phyloP scores from a whole-genome alignment of 1,140 invertebrate genomes.

The Sogatella furcifera region DNA sequence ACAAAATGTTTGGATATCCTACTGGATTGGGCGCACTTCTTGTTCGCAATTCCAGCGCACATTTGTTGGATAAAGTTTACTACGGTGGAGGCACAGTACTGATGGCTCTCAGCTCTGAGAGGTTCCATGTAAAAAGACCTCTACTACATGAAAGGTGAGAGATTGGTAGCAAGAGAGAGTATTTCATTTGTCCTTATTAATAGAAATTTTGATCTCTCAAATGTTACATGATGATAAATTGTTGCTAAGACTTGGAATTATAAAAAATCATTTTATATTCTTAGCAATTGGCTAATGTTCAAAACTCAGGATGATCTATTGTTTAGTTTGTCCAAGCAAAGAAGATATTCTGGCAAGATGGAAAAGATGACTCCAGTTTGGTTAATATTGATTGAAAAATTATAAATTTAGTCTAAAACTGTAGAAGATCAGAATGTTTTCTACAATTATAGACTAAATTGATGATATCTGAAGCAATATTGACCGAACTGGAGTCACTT shows the following conservation, averaged over 20 bases:
- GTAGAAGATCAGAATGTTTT: too few species aligned
- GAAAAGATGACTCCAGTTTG: too few species aligned
- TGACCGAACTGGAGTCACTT: too few species aligned
- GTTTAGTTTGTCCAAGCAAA: too few species aligned
- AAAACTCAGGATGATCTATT: too few species aligned
- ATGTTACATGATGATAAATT: neutral
- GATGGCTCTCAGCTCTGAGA: conserved; percentile 56
- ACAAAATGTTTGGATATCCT: conserved; percentile 97
- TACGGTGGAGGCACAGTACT: conserved; percentile 89
- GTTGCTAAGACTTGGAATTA: neutral
- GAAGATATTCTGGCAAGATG: too few species aligned
- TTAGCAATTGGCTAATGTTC: neutral
- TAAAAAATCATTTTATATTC: neutral
- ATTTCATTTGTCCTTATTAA: neutral
- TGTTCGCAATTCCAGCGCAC: conserved; percentile 53
- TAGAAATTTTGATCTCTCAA: neutral
- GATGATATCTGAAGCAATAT: too few species aligned
- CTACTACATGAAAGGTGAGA: conserved; percentile 57
- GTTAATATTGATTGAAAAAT: too few species aligned
- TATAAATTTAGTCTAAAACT: too few species aligned
- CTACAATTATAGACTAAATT: too few species aligned
- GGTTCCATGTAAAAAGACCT: conserved; percentile 55
- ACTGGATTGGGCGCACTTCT: conserved; percentile 85
- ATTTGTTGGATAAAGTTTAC: conserved; percentile 60
- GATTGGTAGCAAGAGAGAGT: neutral